A percentile compares a stretch with the other conserved stretches of the same genome.
These are phyloP conservation scores for Tachysurus vachellii DNA, from an alignment of 2,113 vertebrate species.

Conservation along the genomic window DNA sequence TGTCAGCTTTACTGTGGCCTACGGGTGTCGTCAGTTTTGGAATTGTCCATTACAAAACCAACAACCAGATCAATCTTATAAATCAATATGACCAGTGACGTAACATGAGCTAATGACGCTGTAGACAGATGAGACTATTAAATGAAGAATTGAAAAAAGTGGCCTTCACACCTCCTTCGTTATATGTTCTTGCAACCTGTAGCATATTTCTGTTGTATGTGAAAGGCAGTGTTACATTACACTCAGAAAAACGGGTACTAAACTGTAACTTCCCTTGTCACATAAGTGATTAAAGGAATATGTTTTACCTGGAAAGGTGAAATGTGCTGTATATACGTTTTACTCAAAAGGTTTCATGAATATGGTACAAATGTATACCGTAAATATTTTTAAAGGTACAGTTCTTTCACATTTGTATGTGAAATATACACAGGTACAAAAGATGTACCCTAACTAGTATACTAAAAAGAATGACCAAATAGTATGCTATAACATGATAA, in stretches of 20 bases:
- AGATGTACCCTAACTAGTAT: not conserved
- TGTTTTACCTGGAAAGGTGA: not conserved
- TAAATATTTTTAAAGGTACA: not conserved
- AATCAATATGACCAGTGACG: constrained; percentile 47
- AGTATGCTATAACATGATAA: not conserved
- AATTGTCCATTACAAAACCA: constrained; percentile 51
- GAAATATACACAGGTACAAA: not conserved
- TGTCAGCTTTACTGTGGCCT: constrained; percentile 24
- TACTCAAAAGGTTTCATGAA: not conserved
- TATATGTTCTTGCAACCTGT: not conserved
- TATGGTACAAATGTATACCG: not conserved
- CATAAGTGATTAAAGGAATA: not conserved
- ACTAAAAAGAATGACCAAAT: not conserved
- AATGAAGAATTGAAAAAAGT: not conserved
- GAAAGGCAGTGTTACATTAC: not conserved
- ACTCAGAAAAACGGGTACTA: no score
- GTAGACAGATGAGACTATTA: constrained; percentile 5
- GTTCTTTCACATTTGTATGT: not conserved
- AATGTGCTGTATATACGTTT: not conserved
- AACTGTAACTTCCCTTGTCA: not conserved
- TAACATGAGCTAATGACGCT: constrained; percentile 41
- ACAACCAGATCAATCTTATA: constrained; percentile 44
- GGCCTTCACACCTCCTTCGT: not conserved
- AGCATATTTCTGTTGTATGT: not conserved
- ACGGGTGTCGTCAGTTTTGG: constrained; percentile 30